phyloP scores from a whole-genome alignment of 2,888 invertebrate species.

The Torymus texanus region DNA sequence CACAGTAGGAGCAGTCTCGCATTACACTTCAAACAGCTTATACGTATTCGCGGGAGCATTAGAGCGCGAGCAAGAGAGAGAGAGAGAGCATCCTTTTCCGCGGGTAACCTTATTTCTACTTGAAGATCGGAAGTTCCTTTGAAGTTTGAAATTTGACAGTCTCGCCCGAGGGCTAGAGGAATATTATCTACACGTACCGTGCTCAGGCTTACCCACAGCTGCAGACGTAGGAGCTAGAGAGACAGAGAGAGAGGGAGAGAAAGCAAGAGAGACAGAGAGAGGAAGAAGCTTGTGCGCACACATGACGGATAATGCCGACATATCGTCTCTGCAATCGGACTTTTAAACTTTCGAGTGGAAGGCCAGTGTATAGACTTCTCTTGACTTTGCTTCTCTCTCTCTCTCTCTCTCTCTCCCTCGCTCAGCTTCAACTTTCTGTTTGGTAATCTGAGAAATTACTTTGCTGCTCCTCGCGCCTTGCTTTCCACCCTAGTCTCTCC shows the following conservation, averaged over 20 bases:
- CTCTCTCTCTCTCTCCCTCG: no score
- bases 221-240: background rate
- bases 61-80: no score
- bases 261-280: background rate
- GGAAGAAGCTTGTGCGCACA: background rate
- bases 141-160: constrained; percentile 47
- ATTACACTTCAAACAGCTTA: constrained; percentile 32
- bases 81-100: background rate
- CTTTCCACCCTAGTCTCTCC: background rate
- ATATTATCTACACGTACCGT: constrained; percentile 29
- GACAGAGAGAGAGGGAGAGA: background rate
- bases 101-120: constrained; percentile 41
- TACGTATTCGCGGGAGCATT: background rate
- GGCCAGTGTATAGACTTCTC: constrained; percentile 5
- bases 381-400: constrained; percentile 1
- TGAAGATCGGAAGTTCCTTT: constrained; percentile 38
- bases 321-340: constrained; percentile 38
- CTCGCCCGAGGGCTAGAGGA: constrained; percentile 18
- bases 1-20: constrained; percentile 3
- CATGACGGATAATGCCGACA: constrained; percentile 35
- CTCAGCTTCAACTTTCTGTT: constrained; percentile 43
- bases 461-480: constrained; percentile 28
- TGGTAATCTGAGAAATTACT: constrained; percentile 54
- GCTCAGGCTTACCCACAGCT: background rate
- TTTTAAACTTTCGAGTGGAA: constrained; percentile 34